Evolutionary conservation across 2,888 invertebrate genomes (phyloP), one percentile per base, ranked within the genome.

Genomic region (Fragum whitleyi): DNA sequence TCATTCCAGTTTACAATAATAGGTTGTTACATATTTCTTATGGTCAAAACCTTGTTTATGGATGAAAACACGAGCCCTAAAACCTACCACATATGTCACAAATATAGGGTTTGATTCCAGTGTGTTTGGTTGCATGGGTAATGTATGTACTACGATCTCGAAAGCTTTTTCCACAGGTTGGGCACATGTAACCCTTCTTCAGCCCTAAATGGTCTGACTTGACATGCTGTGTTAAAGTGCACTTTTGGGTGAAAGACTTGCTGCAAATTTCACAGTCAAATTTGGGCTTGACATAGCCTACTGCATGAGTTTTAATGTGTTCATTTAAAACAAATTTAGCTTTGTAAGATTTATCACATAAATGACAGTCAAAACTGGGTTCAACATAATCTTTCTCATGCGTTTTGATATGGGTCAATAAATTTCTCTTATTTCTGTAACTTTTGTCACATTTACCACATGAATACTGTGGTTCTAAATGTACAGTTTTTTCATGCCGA

Each of bases 31-130:
- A n/a, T n/a, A n/a, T n/a, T n/a, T n/a, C n/a, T n/a, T n/a, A n/a
- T n/a, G n/a, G n/a, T n/a, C n/a, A n/a, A n/a, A n/a, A n/a, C n/a
- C n/a, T n/a, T n/a, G n/a, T n/a, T n/a, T n/a, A n/a, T n/a, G n/a
- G n/a, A n/a, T n/a, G 47, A 47, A 16, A 16, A 6, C 57, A 14
- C 19, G 1, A 39, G 26, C 26, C 51, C n/a, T n/a, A n/a, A n/a
- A n/a, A 82, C 83, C 86, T 84, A 29, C 89, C 89, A 86, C 92
- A 92, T 29, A 89, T 77, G 26, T 91, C 88, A 90, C 92, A 92
- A 47, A 88, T 80, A 81, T 88, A 89, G 7, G 91, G 91, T 36
- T 87, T 87, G 7, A 90, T 86, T 19, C 91, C 91, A 39, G 89
- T 78, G 83, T 92, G 92, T 53, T 90, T 88, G 83, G 90, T 90